A percentile compares a stretch with the other conserved stretches of the same genome.
phyloP scores from a whole-genome alignment of 1,140 invertebrate species.

The Procambarus clarkii region DNA sequence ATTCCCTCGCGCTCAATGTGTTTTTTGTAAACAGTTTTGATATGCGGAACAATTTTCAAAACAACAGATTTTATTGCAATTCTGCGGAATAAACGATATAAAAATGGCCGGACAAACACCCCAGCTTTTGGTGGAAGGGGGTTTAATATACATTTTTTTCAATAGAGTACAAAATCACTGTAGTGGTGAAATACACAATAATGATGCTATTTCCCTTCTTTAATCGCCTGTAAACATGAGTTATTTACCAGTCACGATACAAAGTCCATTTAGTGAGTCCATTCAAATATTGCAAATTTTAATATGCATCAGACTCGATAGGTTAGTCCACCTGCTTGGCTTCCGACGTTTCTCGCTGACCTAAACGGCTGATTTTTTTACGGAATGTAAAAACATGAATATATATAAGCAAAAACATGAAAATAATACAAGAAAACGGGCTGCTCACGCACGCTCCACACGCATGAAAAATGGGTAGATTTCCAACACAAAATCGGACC shows the following conservation, averaged over 20 bases:
- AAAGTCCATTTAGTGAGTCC: background rate
- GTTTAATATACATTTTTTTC: background rate
- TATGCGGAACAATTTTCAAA: conserved; percentile 8
- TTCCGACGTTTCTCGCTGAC: too few species aligned
- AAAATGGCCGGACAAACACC: conserved; percentile 4
- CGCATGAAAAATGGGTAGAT: too few species aligned
- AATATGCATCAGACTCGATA: background rate
- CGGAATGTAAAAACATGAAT: too few species aligned
- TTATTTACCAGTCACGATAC: background rate
- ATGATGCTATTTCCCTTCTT: background rate
- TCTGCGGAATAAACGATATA: conserved; percentile 21
- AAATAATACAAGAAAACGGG: too few species aligned
- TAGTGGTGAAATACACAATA: background rate
- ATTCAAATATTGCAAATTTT: background rate
- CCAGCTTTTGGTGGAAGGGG: background rate
- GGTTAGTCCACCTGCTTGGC: too few species aligned
- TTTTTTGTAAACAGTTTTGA: conserved; percentile 15
- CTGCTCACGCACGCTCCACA: too few species aligned
- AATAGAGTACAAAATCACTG: background rate
- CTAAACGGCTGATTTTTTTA: too few species aligned
- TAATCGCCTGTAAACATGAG: background rate
- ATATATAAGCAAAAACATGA: too few species aligned
- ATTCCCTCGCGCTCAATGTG: conserved; percentile 27
- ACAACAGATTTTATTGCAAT: conserved; percentile 32
- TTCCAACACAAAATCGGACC: too few species aligned